Percentiles rank a stretch among this genome's conserved stretches.
Evolutionary conservation across 2,113 vertebrate species (phyloP).

Genomic region (Mastomys coucha): DNA sequence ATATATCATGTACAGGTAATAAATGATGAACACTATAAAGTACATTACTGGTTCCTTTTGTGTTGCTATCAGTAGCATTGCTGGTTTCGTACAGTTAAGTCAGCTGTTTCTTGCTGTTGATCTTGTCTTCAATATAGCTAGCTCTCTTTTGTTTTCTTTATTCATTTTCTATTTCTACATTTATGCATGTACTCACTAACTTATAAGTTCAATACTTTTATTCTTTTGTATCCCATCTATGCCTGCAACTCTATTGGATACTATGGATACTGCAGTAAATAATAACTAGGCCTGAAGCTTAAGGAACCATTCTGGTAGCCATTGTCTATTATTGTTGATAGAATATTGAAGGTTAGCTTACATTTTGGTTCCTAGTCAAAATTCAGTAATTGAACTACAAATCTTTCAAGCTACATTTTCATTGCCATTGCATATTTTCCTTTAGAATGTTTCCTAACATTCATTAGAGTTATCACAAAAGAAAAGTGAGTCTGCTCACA

Average conservation of each 20-base stretch:
- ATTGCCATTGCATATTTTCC: not conserved
- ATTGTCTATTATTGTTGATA: not conserved
- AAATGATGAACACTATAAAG: not conserved
- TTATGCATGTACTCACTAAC: not conserved
- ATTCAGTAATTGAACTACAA: not conserved
- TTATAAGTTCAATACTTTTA: conserved; percentile 14
- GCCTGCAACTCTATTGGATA: not conserved
- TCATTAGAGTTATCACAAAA: not conserved
- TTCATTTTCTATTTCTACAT: not conserved
- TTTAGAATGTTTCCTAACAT: not conserved
- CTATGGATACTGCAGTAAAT: not conserved
- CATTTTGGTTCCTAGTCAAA: conserved; percentile 13
- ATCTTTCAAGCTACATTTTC: not conserved
- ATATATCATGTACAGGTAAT: not conserved
- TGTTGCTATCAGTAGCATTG: not conserved
- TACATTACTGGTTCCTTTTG: not conserved
- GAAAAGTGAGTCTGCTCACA: not conserved
- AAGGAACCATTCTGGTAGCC: not conserved
- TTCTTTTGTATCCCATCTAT: not conserved
- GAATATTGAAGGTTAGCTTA: conserved; percentile 3
- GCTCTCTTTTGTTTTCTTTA: not conserved
- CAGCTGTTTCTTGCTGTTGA: not conserved
- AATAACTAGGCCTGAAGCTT: not conserved
- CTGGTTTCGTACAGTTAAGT: not conserved
- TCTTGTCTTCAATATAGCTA: not conserved